Percentiles rank a stretch among this genome's conserved stretches.
These are phyloP conservation scores for Tyrannus savana DNA, from an alignment of 2,113 vertebrate species.

Conservation along the genomic window DNA sequence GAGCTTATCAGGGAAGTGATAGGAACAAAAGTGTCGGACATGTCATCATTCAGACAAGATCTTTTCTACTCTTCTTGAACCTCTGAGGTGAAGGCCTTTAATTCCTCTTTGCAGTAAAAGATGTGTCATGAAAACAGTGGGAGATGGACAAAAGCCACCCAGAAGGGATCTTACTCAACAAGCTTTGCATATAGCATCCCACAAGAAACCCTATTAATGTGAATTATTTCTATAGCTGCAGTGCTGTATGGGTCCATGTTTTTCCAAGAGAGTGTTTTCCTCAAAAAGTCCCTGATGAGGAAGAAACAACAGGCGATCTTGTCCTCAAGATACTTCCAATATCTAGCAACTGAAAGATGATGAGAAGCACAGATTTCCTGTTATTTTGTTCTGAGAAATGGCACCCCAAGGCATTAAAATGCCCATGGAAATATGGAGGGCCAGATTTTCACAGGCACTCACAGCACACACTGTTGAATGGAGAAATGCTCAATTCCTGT, in stretches of 20 bases:
- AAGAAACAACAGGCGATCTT: slow-evolving; percentile 21
- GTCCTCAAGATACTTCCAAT: neutral
- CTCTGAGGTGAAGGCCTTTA: slow-evolving; percentile 41
- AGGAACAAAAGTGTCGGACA: neutral
- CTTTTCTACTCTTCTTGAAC: slow-evolving; percentile 1
- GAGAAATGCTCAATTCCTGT: neutral
- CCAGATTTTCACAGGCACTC: slow-evolving; percentile 6
- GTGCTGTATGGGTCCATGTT: neutral
- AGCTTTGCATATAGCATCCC: neutral
- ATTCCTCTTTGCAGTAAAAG: slow-evolving; percentile 19
- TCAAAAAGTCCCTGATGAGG: neutral
- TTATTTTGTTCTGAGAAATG: neutral
- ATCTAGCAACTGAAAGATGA: slow-evolving; percentile 1
- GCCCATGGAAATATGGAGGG: neutral
- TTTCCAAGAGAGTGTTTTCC: neutral
- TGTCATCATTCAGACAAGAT: neutral
- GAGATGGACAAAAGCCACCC: slow-evolving; percentile 54
- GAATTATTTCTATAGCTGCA: neutral
- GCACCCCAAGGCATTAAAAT: slow-evolving; percentile 29
- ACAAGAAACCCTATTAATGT: neutral
- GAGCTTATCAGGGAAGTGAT: neutral
- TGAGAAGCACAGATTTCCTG: slow-evolving; percentile 24
- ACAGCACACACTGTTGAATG: neutral
- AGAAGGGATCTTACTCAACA: slow-evolving; percentile 41
- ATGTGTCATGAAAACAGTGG: neutral